A percentile compares a stretch with the other conserved stretches of the same genome.
These are phyloP conservation scores for Denticeps clupeoides DNA, from an alignment of 2,797 vertebrate species.

Conservation along the genomic window DNA sequence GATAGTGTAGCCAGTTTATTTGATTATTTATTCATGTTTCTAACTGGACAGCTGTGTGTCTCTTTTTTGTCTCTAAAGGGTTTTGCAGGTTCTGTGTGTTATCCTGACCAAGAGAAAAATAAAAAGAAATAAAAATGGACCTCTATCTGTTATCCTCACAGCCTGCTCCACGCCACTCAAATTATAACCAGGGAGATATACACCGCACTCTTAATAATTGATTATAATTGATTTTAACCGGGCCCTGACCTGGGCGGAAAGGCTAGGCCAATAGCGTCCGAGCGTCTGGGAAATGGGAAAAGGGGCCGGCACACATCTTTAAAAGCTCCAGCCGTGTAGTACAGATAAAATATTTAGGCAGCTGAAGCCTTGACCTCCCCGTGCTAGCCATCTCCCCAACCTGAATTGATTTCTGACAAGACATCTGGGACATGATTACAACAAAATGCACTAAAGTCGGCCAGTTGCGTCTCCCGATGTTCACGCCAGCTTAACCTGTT, in stretches of 20 bases:
- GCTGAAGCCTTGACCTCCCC: slow-evolving; percentile 79
- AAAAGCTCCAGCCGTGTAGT: slow-evolving; percentile 84
- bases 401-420: slow-evolving; percentile 92
- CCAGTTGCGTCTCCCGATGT: slow-evolving; percentile 70
- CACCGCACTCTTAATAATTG: slow-evolving; percentile 82
- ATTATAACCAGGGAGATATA: slow-evolving; percentile 55
- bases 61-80: neutral
- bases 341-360: slow-evolving; percentile 93
- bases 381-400: slow-evolving; percentile 75
- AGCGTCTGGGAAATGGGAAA: slow-evolving; percentile 60
- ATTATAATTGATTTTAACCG: slow-evolving; percentile 90
- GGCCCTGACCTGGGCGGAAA: slow-evolving; percentile 71
- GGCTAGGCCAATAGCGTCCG: slow-evolving; percentile 68
- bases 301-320: slow-evolving; percentile 69
- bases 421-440: slow-evolving; percentile 91
- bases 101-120: slow-evolving; percentile 18
- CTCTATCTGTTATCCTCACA: slow-evolving; percentile 17
- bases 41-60: no score
- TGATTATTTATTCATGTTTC: no score
- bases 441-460: slow-evolving; percentile 89
- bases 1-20: no score
- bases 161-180: slow-evolving; percentile 24
- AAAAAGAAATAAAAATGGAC: slow-evolving; percentile 30
- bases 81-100: slow-evolving; percentile 6
- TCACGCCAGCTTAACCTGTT: slow-evolving; percentile 68